These are phyloP conservation scores for Heliocidaris tuberculata DNA, from an alignment of 35 echinoderm and acorn worm species.

Conservation along the genomic window DNA sequence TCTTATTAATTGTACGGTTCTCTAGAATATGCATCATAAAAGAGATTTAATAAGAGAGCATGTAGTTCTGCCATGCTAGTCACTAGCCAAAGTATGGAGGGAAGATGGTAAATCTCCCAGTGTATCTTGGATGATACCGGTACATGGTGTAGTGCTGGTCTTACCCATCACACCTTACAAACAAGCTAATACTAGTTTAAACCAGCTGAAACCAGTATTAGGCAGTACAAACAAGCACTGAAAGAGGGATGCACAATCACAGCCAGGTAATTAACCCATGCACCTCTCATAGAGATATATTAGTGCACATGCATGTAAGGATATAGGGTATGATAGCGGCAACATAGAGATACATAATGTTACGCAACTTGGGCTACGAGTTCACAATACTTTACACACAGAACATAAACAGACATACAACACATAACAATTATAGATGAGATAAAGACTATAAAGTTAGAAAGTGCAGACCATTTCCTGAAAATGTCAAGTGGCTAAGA, in stretches of 20 bases:
- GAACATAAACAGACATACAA: neutral
- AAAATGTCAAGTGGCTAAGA: neutral
- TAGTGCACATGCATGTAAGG: neutral
- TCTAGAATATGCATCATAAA: neutral
- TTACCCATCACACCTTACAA: neutral
- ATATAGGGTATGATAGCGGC: neutral
- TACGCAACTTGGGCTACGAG: neutral
- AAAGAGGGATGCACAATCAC: neutral
- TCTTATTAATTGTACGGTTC: no score
- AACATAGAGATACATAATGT: neutral
- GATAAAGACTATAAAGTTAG: neutral
- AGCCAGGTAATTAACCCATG: neutral
- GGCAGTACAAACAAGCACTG: neutral
- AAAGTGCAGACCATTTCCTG: neutral
- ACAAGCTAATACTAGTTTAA: neutral
- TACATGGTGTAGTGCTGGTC: neutral
- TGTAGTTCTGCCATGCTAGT: no score
- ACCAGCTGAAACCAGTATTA: neutral
- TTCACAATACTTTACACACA: neutral
- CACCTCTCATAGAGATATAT: neutral
- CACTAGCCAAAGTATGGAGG: no score
- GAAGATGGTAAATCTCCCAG: no score
- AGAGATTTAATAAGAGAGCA: no score
- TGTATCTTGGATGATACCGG: no score
- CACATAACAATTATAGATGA: neutral